phyloP scores from a whole-genome alignment of 2,888 invertebrate genomes.

The Rambutsinella grinnellia region DNA sequence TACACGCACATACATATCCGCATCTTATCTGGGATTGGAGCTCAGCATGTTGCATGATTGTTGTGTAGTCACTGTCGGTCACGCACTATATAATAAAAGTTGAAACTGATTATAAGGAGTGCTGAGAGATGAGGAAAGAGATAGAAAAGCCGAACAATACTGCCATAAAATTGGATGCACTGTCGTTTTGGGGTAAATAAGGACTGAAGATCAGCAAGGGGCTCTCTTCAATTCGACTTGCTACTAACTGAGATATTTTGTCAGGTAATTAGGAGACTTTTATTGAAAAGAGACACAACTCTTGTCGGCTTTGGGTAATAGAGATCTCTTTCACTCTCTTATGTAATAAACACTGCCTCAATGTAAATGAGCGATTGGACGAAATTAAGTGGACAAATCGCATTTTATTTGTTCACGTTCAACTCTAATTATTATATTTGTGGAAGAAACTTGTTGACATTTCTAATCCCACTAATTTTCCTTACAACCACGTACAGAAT shows the following conservation, averaged over 20 bases:
- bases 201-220: constrained; percentile 52
- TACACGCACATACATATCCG: too few relatives aligned
- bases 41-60: constrained; percentile 51
- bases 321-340: too few relatives aligned
- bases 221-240: constrained; percentile 53
- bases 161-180: constrained; percentile 43
- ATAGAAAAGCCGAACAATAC: constrained; percentile 21
- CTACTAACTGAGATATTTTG: constrained; percentile 44
- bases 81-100: constrained; percentile 42
- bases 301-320: too few relatives aligned
- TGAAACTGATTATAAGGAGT: neutral
- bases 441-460: too few relatives aligned
- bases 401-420: too few relatives aligned
- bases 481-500: too few relatives aligned
- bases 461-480: too few relatives aligned
- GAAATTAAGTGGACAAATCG: too few relatives aligned
- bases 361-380: too few relatives aligned
- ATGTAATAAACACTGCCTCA: too few relatives aligned
- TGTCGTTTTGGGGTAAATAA: constrained; percentile 57
- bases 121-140: neutral
- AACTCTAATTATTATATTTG: too few relatives aligned
- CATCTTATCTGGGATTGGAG: constrained; percentile 39
- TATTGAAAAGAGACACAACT: constrained; percentile 36
- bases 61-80: constrained; percentile 49
- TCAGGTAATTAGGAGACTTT: constrained; percentile 52